Evolutionary conservation across 2,888 invertebrate genomes (phyloP), one percentile per base, ranked within the genome.

Genomic region (Lordiphosa fenestrarum): DNA sequence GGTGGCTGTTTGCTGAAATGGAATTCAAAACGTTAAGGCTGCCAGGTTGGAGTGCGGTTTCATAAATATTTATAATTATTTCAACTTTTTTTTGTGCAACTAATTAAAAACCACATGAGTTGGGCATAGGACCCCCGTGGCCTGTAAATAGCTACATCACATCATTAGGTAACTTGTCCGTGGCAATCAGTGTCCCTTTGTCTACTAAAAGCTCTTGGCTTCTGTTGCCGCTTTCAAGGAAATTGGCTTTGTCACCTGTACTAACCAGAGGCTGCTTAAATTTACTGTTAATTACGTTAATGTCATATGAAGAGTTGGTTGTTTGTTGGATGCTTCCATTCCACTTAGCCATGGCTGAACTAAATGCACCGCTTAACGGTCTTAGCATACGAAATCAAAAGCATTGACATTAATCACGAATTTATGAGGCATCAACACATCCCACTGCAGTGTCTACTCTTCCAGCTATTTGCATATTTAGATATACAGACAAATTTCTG

Each of bases 261-360:
- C 9, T 30, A 30, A 33, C 42, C 60, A 59, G 73, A 69, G 74
- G 66, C 76, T 70, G 77, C 71, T 70, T 70, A 74, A 77, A 76
- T 77, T 77, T 77, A 73, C 64, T 77, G 77, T 73, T 80, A 80
- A 77, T 76, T 80, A 70, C 41, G 70, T 77, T 77, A 80, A 68
- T 70, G 72, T 47, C 74, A 61, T 61, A 68, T 68, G 73, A 64
- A 50, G 23, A 47, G 54, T 51, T 47, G 47, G 53, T 36, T 48
- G 41, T 46, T 51, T 48, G 41, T 49, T 51, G 15, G 38, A 13
- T 44, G n/a, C 75, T 73, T 30, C 6, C 6, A 75, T 69, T 59
- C 74, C 69, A 71, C 69, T 72, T 62, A 69, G 48, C 35, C 33
- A 23, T 25, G 15, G 23, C 53, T 33, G 33, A 53, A 46, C 37